Base-by-base conservation (phyloP, 2,113 vertebrate genomes). In the Dendropsophus ebraccatus region DNA sequence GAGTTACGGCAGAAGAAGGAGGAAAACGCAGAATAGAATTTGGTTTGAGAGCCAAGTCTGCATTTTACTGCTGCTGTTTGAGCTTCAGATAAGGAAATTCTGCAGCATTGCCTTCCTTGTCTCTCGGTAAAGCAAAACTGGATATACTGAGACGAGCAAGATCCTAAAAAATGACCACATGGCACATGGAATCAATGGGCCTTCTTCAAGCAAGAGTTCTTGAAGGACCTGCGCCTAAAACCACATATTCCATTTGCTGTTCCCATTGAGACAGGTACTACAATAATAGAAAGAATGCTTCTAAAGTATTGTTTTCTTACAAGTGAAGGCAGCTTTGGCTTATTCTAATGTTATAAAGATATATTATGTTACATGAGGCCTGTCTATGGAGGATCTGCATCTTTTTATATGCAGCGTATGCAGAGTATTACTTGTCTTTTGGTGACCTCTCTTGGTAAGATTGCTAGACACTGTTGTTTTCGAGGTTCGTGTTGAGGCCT, bases 151-250 rank as follows among this genome's bases (percentile, higher is more conserved):
- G 35, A 81, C 56, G 25, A 62, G 58, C 35, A 11, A 60, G 21
- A 62, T 41, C 23, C 4, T 80, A 54, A 30, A 56, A 4, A 23
- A 19, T 41, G 54, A 60, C 45, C 16, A 14, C 16, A 35, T 41
- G 35, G 54, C 56, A 10, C 37, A 80, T 62, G 54, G 78, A 60
- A 81, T 23, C 56, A 62, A 6, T 81, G 56, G 78, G 78, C 78
- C 78, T 14, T 6, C 11, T 6, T 79, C 32, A 16, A 81, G 35
- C 78, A 81, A 25, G 32, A 81, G 12, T 45, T 11, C 41, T n/a
- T 45, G 13, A 25, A 47, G 25, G 58, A 62, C 54, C 32, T 60
- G 25, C 58, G 6, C 8, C 78, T 65, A 37, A 25, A 62, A 62
- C 23, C n/a, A 19, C 21, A 28, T 14, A 28, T 19, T 45, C 56